Evolutionary conservation across 2,797 vertebrate species (phyloP).

Genomic region (Valencia hispanica): DNA sequence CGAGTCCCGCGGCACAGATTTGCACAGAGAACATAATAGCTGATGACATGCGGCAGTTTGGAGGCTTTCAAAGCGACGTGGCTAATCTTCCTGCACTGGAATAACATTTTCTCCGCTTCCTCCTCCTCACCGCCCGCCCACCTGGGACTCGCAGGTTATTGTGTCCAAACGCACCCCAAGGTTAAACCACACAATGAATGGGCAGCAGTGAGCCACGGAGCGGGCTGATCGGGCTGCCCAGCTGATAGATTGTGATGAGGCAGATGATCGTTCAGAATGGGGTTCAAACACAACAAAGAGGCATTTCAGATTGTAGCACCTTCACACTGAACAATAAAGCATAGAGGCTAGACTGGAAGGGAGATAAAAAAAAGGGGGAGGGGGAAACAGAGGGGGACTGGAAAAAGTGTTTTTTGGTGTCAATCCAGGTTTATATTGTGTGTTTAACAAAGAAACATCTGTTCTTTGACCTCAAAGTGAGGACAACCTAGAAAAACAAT

Average conservation of each 20-base stretch:
- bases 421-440: conserved; percentile 35
- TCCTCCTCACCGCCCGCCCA: conserved; percentile 27
- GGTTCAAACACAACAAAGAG: conserved; percentile 13
- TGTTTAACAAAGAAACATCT: conserved; percentile 8
- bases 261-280: conserved; percentile 21
- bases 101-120: conserved; percentile 43
- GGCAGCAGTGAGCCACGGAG: conserved; percentile 6
- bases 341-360: conserved; percentile 8
- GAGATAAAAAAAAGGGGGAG: not conserved
- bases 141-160: conserved; percentile 40
- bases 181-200: conserved; percentile 32
- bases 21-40: conserved; percentile 45
- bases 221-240: not conserved
- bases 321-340: conserved; percentile 16
- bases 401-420: conserved; percentile 12
- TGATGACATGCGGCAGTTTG: conserved; percentile 53
- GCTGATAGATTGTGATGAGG: conserved; percentile 17
- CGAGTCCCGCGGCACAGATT: conserved; percentile 45
- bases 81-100: conserved; percentile 53
- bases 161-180: conserved; percentile 36
- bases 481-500: not conserved
- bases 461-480: conserved; percentile 32
- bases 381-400: not conserved
- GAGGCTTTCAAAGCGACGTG: conserved; percentile 43
- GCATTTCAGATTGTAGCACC: conserved; percentile 4